Base-by-base conservation (phyloP, 2,113 vertebrate genomes). In the Charadrius vociferus region DNA sequence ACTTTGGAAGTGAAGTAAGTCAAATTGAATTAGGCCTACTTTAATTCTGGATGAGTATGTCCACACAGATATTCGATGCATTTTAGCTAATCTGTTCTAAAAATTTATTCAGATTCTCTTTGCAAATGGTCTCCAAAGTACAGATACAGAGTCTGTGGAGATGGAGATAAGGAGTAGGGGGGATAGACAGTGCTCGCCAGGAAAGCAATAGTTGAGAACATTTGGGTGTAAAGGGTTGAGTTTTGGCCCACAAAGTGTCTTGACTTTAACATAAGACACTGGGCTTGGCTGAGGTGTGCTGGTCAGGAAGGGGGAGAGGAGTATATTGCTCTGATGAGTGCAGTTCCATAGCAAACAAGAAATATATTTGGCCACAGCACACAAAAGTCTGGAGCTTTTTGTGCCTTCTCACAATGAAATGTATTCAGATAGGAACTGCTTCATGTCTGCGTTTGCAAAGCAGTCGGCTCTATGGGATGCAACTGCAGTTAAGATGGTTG, bases 1-100 rank as follows among this genome's bases (percentile, higher is more conserved):
- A 93, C 71, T 97, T 97, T 88, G 67, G 58, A 96, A 97, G 92
- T 86, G 93, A 82, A 96, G 92, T 92, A 75, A 96, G 62, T 71
- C 45, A 92, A 96, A 96, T 95, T 95, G 94, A 96, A 95, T 95
- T 81, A 95, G 78, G 67, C 36, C 36, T 65, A 20, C 87, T 94
- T 88, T 96, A 94, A 94, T 96, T 95, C 87, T 90, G 73, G 80
- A 52, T 84, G 55, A 74, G 12, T n/a, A 71, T 89, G 81, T 95
- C 58, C 93, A 95, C 62, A 90, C 90, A 87, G 84, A 73, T 88
- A 94, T 53, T 86, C 79, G 49, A 62, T 81, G 84, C n/a, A 27
- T 92, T 96, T 94, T 79, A 73, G 58, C 43, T 90, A 43, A 89
- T 86, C 45, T 72, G n/a, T 71, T 89, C 43, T 67, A 93, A 67